Percentiles rank a stretch among this genome's conserved stretches.
phyloP scores from a whole-genome alignment of 2,888 invertebrate genomes.

The Noctua fimbriata region DNA sequence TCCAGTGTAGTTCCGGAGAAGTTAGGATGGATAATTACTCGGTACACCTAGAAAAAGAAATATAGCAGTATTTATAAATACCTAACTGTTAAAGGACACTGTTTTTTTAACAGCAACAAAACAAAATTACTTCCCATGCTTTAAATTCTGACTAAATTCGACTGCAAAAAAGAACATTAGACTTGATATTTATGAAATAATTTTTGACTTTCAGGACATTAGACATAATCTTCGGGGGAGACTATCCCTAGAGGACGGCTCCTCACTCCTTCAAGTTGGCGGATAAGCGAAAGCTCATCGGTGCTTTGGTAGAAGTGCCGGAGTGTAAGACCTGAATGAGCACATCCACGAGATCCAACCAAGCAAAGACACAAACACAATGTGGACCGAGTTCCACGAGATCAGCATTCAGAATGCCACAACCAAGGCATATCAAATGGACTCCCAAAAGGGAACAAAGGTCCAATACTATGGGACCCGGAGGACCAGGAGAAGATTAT shows the following conservation, averaged over 20 bases:
- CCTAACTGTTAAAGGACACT: background rate
- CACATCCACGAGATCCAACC: no score
- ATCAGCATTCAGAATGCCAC: background rate
- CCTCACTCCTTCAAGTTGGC: no score
- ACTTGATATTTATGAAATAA: no score
- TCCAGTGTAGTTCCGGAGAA: conserved; percentile 66
- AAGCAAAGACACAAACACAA: background rate
- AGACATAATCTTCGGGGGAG: no score
- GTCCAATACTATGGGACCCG: background rate
- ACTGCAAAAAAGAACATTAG: no score
- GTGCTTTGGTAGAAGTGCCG: no score
- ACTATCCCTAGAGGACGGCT: no score
- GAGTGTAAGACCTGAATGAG: no score
- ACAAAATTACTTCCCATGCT: background rate
- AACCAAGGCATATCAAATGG: background rate
- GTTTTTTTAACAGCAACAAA: background rate
- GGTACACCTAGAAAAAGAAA: conserved; percentile 68
- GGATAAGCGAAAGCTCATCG: no score
- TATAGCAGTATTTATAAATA: background rate
- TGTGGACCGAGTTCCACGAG: background rate
- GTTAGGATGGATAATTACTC: conserved; percentile 73
- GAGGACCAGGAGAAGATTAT: background rate
- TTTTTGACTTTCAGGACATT: no score
- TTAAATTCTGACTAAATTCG: background rate
- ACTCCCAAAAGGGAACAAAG: background rate